Base-by-base conservation (phyloP, 2,888 invertebrate species). In the Lepidonotus clava region DNA sequence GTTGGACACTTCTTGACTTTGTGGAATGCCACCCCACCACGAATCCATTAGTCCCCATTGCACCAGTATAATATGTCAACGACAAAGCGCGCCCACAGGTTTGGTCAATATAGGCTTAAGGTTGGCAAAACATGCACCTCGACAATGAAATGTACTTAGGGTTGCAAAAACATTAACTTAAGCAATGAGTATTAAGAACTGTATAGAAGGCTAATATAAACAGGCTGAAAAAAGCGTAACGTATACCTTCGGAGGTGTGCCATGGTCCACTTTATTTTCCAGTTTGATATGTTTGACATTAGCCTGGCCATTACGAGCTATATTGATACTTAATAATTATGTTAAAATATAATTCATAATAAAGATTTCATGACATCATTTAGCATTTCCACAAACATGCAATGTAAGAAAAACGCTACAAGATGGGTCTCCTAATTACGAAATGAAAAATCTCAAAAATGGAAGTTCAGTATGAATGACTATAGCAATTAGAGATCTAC, bases 1-100 rank as follows among this genome's bases (percentile, higher is more conserved):
- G 14, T n/a, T n/a, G 14, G n/a, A 56, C 61, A 61, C 61, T 61
- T 61, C 61, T 61, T 32, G 61, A 61, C 61, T 61, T 61, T 24
- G 11, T 24, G 61, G 61, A 61, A 61, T 24, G n/a, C 28, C 61
- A 61, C 61, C 24, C 28, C 61, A 32, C 24, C 61, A 28, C 24
- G 28, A 61, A 61, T 61, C 61, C 61, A 61, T 61, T 61, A 61
- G 61, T 61, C 28, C 24, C 28, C 28, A 28, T 32, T 2, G 53
- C 28, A 32, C 61, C n/a, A n/a, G 61, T 61, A 61, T 61, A 24
- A 24, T 0, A 18, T 2, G 2, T 2, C 0, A 61, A 61, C 1
- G 24, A 14, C 24, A 5, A 32, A 32, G 61, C 28, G 24, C 61
- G 28, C 61, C 28, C 28, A 61, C 61, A 61, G 11, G 61, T 61